These are phyloP conservation scores for Morinoia aosen DNA, from an alignment of 2,888 invertebrate species.

Conservation along the genomic window DNA sequence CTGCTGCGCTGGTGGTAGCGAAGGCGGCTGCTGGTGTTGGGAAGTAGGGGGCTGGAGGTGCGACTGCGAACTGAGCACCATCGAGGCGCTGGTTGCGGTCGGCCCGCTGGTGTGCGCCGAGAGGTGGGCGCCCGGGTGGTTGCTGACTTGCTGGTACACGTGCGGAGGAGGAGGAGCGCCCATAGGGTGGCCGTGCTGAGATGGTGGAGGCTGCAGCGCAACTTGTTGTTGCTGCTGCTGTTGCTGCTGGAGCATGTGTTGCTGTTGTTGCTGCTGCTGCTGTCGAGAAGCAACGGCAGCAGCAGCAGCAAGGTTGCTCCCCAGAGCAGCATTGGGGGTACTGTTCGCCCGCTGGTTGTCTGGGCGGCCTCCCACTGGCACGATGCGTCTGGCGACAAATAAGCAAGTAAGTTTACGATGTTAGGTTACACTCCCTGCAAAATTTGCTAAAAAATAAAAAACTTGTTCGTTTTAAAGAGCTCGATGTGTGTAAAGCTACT, in stretches of 20 bases:
- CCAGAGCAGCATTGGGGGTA: conserved; percentile 54
- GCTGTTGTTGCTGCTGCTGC: conserved; percentile 52
- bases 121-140: not conserved
- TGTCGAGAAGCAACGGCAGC: conserved; percentile 36
- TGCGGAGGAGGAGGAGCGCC: conserved; percentile 33
- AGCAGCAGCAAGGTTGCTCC: conserved; percentile 48
- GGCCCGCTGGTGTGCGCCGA: not conserved
- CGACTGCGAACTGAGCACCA: not conserved
- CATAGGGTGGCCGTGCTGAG: conserved; percentile 20
- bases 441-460: too few relatives aligned
- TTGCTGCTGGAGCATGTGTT: conserved; percentile 24
- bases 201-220: conserved; percentile 32
- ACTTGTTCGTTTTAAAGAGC: too few relatives aligned
- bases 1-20: conserved; percentile 19
- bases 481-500: too few relatives aligned
- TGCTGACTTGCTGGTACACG: not conserved
- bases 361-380: conserved; percentile 45
- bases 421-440: too few relatives aligned
- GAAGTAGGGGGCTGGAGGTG: conserved; percentile 16
- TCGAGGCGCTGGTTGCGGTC: not conserved
- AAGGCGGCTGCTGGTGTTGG: conserved; percentile 1
- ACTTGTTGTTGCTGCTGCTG: conserved; percentile 39
- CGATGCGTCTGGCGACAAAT: conserved; percentile 43
- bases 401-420: not conserved
- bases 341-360: conserved; percentile 46